Evolutionary conservation across 2,113 vertebrate genomes (phyloP).

Genomic region (Megaceryle torquata): DNA sequence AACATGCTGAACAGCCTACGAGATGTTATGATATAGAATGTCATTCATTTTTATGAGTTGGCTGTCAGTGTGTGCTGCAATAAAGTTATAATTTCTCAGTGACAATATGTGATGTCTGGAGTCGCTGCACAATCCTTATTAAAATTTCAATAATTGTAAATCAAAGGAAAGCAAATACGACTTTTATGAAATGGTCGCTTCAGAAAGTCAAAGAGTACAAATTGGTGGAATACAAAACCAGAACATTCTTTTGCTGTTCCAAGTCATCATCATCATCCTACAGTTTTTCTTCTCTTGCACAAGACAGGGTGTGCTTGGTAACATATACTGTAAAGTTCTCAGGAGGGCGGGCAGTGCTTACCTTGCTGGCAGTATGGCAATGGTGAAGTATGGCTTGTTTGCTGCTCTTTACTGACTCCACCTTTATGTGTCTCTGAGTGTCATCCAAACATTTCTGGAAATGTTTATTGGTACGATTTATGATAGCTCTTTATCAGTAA

Average conservation of each 20-base stretch:
- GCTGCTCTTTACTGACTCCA: not conserved
- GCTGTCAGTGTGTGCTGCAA: conserved; percentile 75
- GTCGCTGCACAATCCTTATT: conserved; percentile 73
- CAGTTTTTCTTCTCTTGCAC: not conserved
- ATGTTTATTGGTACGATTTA: not conserved
- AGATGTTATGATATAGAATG: conserved; percentile 81
- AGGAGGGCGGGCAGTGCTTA: rapidly evolving
- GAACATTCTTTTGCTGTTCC: not conserved
- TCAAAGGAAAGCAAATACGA: conserved; percentile 74
- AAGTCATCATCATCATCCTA: not conserved
- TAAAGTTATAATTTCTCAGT: conserved; percentile 78
- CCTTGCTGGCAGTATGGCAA: rapidly evolving
- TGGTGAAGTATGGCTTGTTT: not conserved
- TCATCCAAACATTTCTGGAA: not conserved
- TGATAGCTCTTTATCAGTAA: not conserved
- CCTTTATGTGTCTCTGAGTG: not conserved
- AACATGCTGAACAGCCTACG: conserved; percentile 76
- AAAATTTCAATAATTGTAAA: conserved; percentile 80
- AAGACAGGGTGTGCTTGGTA: not conserved
- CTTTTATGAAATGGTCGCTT: conserved; percentile 63
- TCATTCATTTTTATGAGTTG: conserved; percentile 84
- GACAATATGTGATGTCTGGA: conserved; percentile 68
- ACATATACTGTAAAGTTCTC: rapidly evolving
- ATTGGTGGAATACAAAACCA: conserved; percentile 11
- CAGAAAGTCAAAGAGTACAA: conserved; percentile 57